Base-by-base conservation (phyloP, 2,888 invertebrate species). In the Himalopsyche kuldschensis region DNA sequence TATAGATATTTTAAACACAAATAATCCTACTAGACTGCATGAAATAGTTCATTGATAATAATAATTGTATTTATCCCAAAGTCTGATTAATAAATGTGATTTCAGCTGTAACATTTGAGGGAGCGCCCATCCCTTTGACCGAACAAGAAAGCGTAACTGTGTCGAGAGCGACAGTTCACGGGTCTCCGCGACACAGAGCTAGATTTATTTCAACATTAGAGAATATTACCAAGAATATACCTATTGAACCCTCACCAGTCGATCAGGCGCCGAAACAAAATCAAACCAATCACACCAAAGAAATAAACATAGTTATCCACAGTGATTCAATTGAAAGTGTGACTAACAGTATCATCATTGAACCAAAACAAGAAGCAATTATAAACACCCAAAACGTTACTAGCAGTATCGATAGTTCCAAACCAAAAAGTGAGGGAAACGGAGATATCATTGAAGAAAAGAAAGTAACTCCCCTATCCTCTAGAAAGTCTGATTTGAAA, bases 61-160 rank as follows among this genome's bases (percentile, higher is more conserved):
- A 3, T 4, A 41, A 5, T 41, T 41, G 6, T 41, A 41, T 35
- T 8, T 8, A 32, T 32, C n/a, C 32, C 27, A 30, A 75, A 6
- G 27, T 17, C 11, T 76, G 0, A 76, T 15, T 4, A 35, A 35
- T 76, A 11, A 31, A 17, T 76, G 80, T 87, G 78, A 85, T 89
- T 90, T 46, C 87, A 95, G 94, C 94, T 88, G 92, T 95, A 30
- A 91, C 91, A 75, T 90, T 93, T 47, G 91, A 92, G 85, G 94
- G 94, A 31, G 89, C 90, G 35, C 93, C 94, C 0, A 93, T 91
- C 88, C n/a, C 48, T 11, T 79, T 86, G 6, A 82, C 82, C 31
- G 84, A 86, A 30, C 80, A 81, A 47, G 86, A 86, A 83, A 80
- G 84, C 41, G 63, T 81, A 3, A 80, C 84, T 4, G 82, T 86